Conservation (phyloP, 2,797 vertebrate genomes). For the Neostethus bicornis region DNA sequence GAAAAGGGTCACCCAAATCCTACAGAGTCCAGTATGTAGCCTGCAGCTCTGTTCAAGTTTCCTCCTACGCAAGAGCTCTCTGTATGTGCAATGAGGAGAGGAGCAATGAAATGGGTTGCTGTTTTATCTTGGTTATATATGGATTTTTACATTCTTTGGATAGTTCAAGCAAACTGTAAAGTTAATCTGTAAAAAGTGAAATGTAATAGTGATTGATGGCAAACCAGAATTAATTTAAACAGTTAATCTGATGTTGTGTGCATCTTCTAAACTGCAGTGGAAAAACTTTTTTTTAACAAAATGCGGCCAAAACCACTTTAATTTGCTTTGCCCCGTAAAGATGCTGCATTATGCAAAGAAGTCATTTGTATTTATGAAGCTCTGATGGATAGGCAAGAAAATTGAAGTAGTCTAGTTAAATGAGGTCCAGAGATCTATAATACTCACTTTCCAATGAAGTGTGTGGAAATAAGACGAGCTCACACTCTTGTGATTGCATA, state of each 20-base stretch:
- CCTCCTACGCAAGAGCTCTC: slow-evolving; percentile 55
- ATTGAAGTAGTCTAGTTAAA: slow-evolving; percentile 11
- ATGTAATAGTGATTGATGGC: too few species aligned
- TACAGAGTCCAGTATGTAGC: slow-evolving; percentile 90
- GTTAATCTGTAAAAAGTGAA: background rate
- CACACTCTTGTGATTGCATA: slow-evolving; percentile 80
- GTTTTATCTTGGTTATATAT: slow-evolving; percentile 12
- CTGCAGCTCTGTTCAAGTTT: slow-evolving; percentile 19
- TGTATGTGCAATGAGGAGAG: slow-evolving; percentile 47
- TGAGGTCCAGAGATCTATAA: slow-evolving; percentile 33
- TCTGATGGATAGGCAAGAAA: background rate
- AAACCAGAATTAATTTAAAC: background rate
- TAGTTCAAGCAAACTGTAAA: background rate
- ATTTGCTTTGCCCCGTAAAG: background rate
- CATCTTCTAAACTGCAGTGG: background rate
- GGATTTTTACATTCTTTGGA: slow-evolving; percentile 8
- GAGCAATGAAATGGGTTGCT: slow-evolving; percentile 19
- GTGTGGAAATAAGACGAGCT: slow-evolving; percentile 72
- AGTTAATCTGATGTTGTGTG: background rate
- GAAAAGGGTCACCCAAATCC: slow-evolving; percentile 95
- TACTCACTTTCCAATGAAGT: slow-evolving; percentile 57
- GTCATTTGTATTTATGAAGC: background rate
- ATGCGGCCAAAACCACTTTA: background rate
- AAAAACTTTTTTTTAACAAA: background rate
- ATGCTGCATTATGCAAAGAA: background rate